phyloP scores from a whole-genome alignment of 2,113 vertebrate genomes.

The Rhinopithecus roxellana region DNA sequence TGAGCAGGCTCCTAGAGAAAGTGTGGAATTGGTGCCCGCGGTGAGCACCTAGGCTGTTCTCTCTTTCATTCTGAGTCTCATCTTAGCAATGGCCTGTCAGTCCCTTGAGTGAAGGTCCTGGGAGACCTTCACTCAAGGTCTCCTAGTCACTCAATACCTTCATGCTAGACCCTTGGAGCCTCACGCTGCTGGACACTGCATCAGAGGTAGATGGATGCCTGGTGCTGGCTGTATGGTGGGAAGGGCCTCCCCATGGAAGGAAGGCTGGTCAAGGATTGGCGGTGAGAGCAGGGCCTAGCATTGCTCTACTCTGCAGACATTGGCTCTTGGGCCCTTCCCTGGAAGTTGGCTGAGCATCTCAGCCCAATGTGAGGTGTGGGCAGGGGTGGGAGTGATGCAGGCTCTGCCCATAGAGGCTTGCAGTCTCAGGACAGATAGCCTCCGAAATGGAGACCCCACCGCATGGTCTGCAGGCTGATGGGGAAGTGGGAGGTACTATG shows the following conservation, averaged over 20 bases:
- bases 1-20: neutral
- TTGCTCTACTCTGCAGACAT: neutral
- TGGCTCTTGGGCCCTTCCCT: neutral
- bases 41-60: neutral
- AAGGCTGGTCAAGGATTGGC: neutral
- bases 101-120: too few species aligned
- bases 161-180: neutral
- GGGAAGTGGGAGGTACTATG: neutral
- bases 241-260: neutral
- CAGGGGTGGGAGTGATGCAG: neutral
- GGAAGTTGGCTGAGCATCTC: neutral
- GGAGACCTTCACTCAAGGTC: too few species aligned
- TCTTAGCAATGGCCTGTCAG: neutral
- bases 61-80: neutral
- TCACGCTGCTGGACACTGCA: fast-evolving
- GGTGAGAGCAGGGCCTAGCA: neutral
- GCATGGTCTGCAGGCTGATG: neutral
- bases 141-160: too few species aligned
- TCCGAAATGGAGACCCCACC: neutral
- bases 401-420: neutral
- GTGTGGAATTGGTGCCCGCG: fast-evolving
- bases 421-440: neutral
- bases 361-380: neutral
- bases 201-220: neutral
- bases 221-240: neutral